Conservation (phyloP, 2,888 invertebrate species). For the Conistra vaccinii region DNA sequence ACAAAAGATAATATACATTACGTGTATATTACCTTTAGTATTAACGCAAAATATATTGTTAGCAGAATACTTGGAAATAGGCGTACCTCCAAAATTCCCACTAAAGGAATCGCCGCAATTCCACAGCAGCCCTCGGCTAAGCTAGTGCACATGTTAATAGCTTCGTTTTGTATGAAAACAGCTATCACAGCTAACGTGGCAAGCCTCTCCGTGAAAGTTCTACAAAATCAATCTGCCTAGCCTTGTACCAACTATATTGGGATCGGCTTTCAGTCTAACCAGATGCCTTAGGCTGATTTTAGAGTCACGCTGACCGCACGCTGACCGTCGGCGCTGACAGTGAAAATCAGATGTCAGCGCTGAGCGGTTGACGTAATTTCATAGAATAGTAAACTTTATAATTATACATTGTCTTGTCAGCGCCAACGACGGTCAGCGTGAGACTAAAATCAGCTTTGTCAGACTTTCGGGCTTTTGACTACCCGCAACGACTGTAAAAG, state of each 20-base stretch:
- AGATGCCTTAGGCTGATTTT: no score
- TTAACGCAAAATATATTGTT: conserved; percentile 3
- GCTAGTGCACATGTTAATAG: neutral
- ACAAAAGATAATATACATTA: neutral
- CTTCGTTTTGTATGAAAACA: neutral
- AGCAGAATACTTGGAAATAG: conserved; percentile 10
- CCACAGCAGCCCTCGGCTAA: neutral
- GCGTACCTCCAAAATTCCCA: conserved; percentile 10
- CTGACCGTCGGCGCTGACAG: no score
- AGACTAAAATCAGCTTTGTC: no score
- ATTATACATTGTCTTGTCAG: no score
- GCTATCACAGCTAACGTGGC: neutral
- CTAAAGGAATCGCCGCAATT: neutral
- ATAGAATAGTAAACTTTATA: no score
- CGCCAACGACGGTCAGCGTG: no score
- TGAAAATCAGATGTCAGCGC: no score
- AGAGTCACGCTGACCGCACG: no score
- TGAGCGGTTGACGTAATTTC: no score
- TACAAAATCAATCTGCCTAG: neutral
- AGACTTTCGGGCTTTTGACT: no score
- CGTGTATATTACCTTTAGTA: neutral
- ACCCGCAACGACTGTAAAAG: no score
- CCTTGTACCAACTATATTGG: neutral
- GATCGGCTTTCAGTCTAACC: neutral
- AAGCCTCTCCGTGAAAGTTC: neutral